Base-by-base conservation (phyloP, 2,888 invertebrate genomes). In the Chrysomela aeneicollis region DNA sequence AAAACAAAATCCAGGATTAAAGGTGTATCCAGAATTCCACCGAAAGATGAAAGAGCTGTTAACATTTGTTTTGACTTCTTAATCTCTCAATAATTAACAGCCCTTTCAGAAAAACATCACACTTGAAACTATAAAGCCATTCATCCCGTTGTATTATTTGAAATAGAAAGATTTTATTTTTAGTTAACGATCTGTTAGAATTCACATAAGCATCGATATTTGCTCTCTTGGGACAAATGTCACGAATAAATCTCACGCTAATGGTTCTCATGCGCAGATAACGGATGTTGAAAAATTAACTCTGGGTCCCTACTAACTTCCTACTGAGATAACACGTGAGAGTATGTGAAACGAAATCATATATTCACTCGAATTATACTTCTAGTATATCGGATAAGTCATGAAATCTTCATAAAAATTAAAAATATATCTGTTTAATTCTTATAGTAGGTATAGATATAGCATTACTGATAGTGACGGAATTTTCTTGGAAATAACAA, bases 151-250 rank as follows among this genome's bases (percentile, higher is more conserved):
- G 26, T 57, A 57, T 57, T 57, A 57, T 57, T 22, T 22, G 35
- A 35, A 15, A 42, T n/a, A 42, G 42, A 15, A 42, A 15, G 42
- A 42, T 1, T 61, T 55, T 71, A 70, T 72, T 71, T 72, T 71
- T 70, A 70, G 71, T 72, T 59, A 63, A 61, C 63, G 64, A 66
- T 69, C 60, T 46, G 54, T 54, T 50, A 69, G 66, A 69, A 69
- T 73, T 66, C 69, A 66, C 49, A 26, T 55, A 71, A 70, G 63
- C 71, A 63, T 70, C 72, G 70, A 71, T 69, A 70, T 67, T 65
- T 64, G 69, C 73, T 71, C 74, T 69, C 74, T 63, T 63, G 74
- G 73, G 74, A 73, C 74, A 71, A 71, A 72, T 71, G 74, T 73
- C 73, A 73, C 50, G 55, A 67, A 71, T 74, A 74, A 73, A 74